phyloP scores from a whole-genome alignment of 2,888 invertebrate genomes.

The Pilophorus perplexus region DNA sequence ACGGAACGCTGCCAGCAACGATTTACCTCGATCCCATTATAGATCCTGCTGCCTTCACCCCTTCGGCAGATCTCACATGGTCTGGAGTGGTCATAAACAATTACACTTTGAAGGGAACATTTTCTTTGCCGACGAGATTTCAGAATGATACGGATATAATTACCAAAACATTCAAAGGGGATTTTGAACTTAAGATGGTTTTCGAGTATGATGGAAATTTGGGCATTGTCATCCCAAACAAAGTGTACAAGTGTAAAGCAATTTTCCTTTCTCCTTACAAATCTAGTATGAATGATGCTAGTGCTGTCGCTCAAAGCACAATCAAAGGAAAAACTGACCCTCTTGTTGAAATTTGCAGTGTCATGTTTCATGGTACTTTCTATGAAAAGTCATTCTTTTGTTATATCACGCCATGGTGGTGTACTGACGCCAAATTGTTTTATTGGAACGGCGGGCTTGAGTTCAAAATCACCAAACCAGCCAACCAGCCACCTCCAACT shows the following conservation, averaged over 20 bases:
- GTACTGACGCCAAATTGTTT: slow-evolving; percentile 44
- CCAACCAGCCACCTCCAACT: background rate
- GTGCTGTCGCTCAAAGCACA: background rate
- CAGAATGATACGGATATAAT: background rate
- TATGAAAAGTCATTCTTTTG: slow-evolving; percentile 45
- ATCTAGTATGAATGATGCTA: slow-evolving; percentile 5
- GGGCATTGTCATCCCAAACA: slow-evolving; percentile 41
- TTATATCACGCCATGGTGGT: slow-evolving; percentile 47
- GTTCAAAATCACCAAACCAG: slow-evolving; percentile 42
- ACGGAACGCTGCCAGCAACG: slow-evolving; percentile 43
- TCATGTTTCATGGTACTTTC: slow-evolving; percentile 43
- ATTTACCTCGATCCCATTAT: slow-evolving; percentile 43
- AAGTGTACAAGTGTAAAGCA: slow-evolving; percentile 44
- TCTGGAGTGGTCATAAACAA: slow-evolving; percentile 17
- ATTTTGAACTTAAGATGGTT: slow-evolving; percentile 43
- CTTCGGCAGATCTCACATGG: slow-evolving; percentile 24
- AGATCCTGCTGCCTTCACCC: slow-evolving; percentile 35
- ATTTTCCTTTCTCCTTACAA: slow-evolving; percentile 31
- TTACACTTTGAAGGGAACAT: slow-evolving; percentile 26
- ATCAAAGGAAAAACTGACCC: slow-evolving; percentile 14
- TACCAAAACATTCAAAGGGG: slow-evolving; percentile 32
- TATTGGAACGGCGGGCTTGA: slow-evolving; percentile 45
- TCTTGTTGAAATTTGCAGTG: slow-evolving; percentile 41
- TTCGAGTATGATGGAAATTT: slow-evolving; percentile 40
- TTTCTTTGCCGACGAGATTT: slow-evolving; percentile 22